Conservation (phyloP, 2,888 invertebrate genomes). For the Epirrhoe tristata region DNA sequence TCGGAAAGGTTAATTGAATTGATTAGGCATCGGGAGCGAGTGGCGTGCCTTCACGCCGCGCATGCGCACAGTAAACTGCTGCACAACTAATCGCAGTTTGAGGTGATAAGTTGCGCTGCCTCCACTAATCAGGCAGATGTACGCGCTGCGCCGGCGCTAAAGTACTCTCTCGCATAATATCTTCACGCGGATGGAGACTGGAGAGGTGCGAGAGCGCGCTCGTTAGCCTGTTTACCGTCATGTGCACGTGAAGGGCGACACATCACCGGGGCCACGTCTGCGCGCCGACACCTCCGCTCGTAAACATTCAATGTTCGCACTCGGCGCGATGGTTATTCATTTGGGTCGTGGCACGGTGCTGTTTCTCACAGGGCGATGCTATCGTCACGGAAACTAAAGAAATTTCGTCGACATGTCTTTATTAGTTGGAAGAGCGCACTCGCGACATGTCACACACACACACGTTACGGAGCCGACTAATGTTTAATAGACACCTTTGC, state of each 20-base stretch:
- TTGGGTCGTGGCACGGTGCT: neutral
- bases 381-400: conserved; percentile 5
- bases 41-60: neutral
- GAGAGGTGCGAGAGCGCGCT: conserved; percentile 12
- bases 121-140: conserved; percentile 18
- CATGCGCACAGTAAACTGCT: conserved; percentile 12
- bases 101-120: conserved; percentile 19
- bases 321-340: conserved; percentile 11
- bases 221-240: conserved; percentile 16
- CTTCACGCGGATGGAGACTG: conserved; percentile 6
- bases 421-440: neutral
- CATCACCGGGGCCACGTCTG: conserved; percentile 3
- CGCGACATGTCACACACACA: conserved; percentile 4
- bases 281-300: conserved; percentile 1
- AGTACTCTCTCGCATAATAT: conserved; percentile 4
- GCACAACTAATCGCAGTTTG: conserved; percentile 12
- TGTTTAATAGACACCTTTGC: no score
- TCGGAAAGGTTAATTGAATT: conserved; percentile 27
- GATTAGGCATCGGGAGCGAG: conserved; percentile 20
- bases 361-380: neutral
- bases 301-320: conserved; percentile 12
- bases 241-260: conserved; percentile 4
- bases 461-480: neutral
- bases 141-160: conserved; percentile 1
- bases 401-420: conserved; percentile 5